Conservation (phyloP, 2,888 invertebrate genomes). For the Syritta pipiens region DNA sequence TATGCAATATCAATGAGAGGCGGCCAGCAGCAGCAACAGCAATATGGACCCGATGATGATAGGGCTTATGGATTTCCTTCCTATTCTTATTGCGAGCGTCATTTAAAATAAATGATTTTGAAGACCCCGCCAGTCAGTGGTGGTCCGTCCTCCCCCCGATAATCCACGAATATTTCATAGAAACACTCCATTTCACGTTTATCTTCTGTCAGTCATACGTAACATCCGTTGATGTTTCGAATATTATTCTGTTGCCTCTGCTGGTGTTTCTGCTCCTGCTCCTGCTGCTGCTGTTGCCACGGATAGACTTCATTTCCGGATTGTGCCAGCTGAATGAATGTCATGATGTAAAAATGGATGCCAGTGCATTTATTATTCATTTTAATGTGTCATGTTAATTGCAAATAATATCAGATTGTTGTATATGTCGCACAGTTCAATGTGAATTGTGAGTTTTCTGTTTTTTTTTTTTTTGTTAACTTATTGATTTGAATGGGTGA, state of each 20-base stretch:
- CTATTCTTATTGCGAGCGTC: constrained; percentile 44
- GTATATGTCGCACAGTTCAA: constrained; percentile 27
- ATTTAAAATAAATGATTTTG: constrained; percentile 59
- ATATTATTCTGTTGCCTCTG: constrained; percentile 32
- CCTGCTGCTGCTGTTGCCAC: constrained; percentile 29
- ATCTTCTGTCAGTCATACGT: constrained; percentile 48
- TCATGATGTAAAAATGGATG: constrained; percentile 39
- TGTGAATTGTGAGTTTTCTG: constrained; percentile 1
- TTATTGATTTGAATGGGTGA: constrained; percentile 44
- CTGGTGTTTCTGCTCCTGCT: too few species aligned
- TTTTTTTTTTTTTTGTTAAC: constrained; percentile 12
- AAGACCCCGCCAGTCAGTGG: too few species aligned
- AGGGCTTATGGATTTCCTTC: constrained; percentile 53
- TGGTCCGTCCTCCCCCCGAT: not conserved
- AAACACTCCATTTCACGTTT: constrained; percentile 45
- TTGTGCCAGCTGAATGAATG: constrained; percentile 23
- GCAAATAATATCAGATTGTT: constrained; percentile 63
- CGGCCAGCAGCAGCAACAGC: not conserved
- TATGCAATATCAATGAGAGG: constrained; percentile 39
- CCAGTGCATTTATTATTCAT: constrained; percentile 56
- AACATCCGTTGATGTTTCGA: constrained; percentile 56
- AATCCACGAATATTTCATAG: constrained; percentile 48
- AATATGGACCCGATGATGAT: constrained; percentile 9
- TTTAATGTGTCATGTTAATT: constrained; percentile 67
- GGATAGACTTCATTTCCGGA: constrained; percentile 55